A percentile compares a stretch with the other conserved stretches of the same genome.
These are phyloP conservation scores for Drosophila fungiperda DNA, from an alignment of 2,888 invertebrate genomes.

Conservation along the genomic window DNA sequence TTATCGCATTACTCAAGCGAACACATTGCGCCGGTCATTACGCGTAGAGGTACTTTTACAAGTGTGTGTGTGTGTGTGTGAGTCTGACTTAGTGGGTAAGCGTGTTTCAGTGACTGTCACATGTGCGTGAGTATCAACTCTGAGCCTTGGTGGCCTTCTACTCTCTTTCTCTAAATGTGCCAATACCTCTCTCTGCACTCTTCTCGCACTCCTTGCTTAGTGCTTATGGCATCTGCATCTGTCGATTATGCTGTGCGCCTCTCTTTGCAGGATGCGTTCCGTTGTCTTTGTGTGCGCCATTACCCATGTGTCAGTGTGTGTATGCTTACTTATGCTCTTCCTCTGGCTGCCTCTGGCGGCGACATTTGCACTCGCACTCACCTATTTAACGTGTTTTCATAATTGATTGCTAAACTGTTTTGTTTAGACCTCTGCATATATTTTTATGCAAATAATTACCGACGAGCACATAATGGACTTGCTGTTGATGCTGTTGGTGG, in stretches of 20 bases:
- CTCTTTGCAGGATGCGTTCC: conserved; percentile 8
- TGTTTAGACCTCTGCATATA: conserved; percentile 80
- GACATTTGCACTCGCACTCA: conserved; percentile 71
- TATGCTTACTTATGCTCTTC: conserved; percentile 5
- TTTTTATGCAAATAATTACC: conserved; percentile 81
- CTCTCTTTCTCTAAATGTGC: conserved; percentile 9
- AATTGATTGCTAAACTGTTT: conserved; percentile 81
- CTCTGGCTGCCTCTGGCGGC: conserved; percentile 47
- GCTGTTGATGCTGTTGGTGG: conserved; percentile 29
- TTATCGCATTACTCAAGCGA: conserved; percentile 65
- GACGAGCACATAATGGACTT: conserved; percentile 69
- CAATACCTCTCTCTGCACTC: not conserved
- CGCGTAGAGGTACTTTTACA: conserved; percentile 27
- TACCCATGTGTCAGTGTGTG: conserved; percentile 21
- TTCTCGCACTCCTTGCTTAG: conserved; percentile 1
- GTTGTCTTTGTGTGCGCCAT: conserved; percentile 28
- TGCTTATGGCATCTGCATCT: conserved; percentile 60
- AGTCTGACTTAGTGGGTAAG: conserved; percentile 1
- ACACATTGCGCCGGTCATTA: conserved; percentile 43
- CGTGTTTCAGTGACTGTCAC: conserved; percentile 10
- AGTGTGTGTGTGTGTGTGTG: not conserved
- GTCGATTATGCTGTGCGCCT: conserved; percentile 51
- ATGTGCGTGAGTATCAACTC: conserved; percentile 32
- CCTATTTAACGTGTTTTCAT: conserved; percentile 81
- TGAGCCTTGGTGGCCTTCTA: conserved; percentile 43